Percentiles rank a stretch among this genome's conserved stretches.
phyloP scores from a whole-genome alignment of 2,113 vertebrate species.

The Ceyx margarethae region DNA sequence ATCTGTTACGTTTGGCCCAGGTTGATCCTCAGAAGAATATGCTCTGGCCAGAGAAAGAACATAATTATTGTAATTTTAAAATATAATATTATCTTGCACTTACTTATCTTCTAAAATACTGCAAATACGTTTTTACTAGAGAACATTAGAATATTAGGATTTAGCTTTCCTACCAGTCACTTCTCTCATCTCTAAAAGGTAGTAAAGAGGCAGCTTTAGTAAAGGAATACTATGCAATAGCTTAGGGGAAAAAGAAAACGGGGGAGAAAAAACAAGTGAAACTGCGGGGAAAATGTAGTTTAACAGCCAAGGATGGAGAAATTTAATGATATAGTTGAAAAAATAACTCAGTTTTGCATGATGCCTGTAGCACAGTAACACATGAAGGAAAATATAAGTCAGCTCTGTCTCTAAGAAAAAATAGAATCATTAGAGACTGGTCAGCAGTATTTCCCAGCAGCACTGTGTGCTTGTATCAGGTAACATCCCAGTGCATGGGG shows the following conservation, averaged over 20 bases:
- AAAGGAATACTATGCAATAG: not conserved
- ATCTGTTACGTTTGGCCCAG: slow-evolving; percentile 4
- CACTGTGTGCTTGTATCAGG: not conserved
- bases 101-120: not conserved
- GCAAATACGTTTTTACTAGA: not conserved
- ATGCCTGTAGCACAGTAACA: not conserved
- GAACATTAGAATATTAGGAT: not conserved
- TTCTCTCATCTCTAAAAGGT: not conserved
- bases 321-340: not conserved
- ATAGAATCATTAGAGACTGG: not conserved
- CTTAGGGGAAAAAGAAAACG: not conserved
- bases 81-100: not conserved
- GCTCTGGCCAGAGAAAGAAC: slow-evolving; percentile 21
- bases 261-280: not conserved
- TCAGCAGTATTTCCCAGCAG: not conserved
- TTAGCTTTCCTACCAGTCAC: not conserved
- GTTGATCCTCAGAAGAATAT: not conserved
- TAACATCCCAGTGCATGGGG: not conserved
- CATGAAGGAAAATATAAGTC: not conserved
- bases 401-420: not conserved
- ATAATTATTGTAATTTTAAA: not conserved
- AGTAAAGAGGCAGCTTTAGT: not conserved
- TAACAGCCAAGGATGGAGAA: not conserved
- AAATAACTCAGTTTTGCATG: not conserved
- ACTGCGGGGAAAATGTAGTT: not conserved